Evolutionary conservation across 2,113 vertebrate species (phyloP), one percentile per base, ranked within the genome.

Genomic region (Protomyctophum bolini): DNA sequence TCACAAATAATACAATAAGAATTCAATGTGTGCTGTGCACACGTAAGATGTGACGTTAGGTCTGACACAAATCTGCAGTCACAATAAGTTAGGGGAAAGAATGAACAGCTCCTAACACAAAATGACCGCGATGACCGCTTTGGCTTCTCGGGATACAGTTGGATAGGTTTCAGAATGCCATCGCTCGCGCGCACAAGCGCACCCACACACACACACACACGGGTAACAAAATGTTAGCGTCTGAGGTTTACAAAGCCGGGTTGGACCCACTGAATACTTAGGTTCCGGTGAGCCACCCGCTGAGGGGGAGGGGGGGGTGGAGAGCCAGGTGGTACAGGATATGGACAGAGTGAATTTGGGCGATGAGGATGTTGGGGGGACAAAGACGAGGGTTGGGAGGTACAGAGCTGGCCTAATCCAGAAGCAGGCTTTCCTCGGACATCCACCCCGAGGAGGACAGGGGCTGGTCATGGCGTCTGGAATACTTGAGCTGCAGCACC

Each of bases 401-500:
- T 2, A 41, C 33, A 41, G n/a, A 14, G 50, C 10, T 46, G 71
- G 76, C 60, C 89, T 79, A 91, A 73, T 96, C 96, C 87, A 96
- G 96, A 2, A 96, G 95, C 0, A 94, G 94, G n/a, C 95, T 97
- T 87, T 97, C 96, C 0, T 97, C 95, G 48, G 96, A 94, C 0
- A 92, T 93, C 82, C 94, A 94, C 69, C 95, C 95, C 70, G 96
- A 85, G 2, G 95, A 91, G 46, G 94, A 93, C 14, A 94, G 91
- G 56, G 92, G 82, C 68, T 50, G 79, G 45, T 80, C 71, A 0
- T 63, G 5, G 5, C 33, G 94, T 70, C 96, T 95, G 28, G 97
- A 99, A 82, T 98, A 98, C 83, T 98, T 99, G 74, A 99, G 79
- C 68, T 97, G 95, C 71, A 99, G 90, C 15, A 98, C 92, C 68